phyloP scores from a whole-genome alignment of 2,797 vertebrate genomes.

The Mareca strepera region DNA sequence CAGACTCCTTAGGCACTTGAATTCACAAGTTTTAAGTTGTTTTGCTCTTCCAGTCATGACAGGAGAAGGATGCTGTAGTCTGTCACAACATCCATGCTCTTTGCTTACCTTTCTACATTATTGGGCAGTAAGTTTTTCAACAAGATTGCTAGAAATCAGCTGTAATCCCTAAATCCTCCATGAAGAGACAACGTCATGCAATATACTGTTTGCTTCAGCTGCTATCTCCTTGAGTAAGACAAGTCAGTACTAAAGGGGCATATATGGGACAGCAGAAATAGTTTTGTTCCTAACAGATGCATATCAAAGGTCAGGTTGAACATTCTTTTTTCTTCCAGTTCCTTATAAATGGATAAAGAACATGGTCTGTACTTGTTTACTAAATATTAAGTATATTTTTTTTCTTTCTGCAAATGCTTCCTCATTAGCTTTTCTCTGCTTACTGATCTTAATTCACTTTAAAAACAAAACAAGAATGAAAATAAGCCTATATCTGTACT shows the following conservation, averaged over 20 bases:
- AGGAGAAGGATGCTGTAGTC: not conserved
- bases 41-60: not conserved
- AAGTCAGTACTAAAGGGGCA: not conserved
- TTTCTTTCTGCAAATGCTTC: not conserved
- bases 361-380: not conserved
- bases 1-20: not conserved
- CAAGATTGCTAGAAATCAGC: not conserved
- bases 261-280: not conserved
- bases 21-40: not conserved
- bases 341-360: not conserved
- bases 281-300: not conserved
- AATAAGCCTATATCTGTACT: not conserved
- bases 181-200: not conserved
- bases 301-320: not conserved
- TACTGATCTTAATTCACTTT: not conserved
- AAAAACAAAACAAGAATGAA: not conserved
- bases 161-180: not conserved
- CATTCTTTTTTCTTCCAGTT: not conserved
- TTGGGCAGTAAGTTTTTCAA: not conserved
- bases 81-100: not conserved
- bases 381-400: not conserved
- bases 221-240: not conserved
- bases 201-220: not conserved
- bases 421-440: slow-evolving; percentile 11
- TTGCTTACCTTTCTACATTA: not conserved